Evolutionary conservation across 2,113 vertebrate species (phyloP).

Genomic region (Crotalus helleri): DNA sequence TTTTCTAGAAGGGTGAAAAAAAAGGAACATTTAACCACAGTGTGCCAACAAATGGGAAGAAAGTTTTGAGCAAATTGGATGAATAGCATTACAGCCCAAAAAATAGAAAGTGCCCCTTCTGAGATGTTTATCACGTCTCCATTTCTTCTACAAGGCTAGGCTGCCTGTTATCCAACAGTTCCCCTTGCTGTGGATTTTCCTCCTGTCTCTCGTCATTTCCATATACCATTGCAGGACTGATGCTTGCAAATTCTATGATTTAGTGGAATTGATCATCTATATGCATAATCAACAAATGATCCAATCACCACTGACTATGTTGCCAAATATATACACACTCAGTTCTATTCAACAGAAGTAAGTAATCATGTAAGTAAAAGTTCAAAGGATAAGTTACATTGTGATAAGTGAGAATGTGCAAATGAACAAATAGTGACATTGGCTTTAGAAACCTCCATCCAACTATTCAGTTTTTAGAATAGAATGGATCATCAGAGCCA

Average conservation of each 20-base stretch:
- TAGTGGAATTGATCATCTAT: neutral
- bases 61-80: neutral
- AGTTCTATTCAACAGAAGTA: neutral
- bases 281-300: neutral
- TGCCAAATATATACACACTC: neutral
- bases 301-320: neutral
- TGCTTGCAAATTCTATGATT: neutral
- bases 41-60: neutral
- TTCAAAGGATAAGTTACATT: neutral
- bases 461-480: neutral
- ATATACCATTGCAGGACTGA: neutral
- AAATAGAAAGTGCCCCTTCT: neutral
- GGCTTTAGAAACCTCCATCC: neutral
- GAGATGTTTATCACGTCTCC: neutral
- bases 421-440: neutral
- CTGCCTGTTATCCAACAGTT: neutral
- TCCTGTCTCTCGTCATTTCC: neutral
- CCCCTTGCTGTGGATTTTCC: neutral
- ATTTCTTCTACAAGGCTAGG: neutral
- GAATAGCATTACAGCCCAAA: neutral
- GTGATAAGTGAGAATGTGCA: neutral
- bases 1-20: conserved; percentile 73
- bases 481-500: neutral
- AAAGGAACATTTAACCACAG: neutral
- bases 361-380: neutral